Percentiles rank a stretch among this genome's conserved stretches.
These are phyloP conservation scores for Liasis olivaceus DNA, from an alignment of 2,797 vertebrate genomes.

Conservation along the genomic window DNA sequence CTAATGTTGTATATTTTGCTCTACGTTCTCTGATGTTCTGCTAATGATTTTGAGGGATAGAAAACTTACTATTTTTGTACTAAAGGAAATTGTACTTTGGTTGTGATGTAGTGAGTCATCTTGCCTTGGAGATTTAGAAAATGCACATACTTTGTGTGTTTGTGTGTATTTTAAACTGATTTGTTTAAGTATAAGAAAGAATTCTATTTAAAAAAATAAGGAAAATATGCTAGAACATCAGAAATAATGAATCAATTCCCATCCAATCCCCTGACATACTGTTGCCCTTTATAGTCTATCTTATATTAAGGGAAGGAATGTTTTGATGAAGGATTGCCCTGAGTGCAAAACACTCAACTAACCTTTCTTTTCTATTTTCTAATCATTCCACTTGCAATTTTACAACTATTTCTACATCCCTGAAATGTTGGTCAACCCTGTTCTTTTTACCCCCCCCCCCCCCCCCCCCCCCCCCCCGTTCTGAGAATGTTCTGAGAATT, in stretches of 20 bases:
- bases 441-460: neutral
- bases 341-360: neutral
- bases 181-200: neutral
- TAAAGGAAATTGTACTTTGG: neutral
- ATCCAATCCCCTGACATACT: neutral
- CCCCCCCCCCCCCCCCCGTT: neutral
- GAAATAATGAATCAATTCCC: neutral
- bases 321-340: neutral
- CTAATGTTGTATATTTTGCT: slow-evolving; percentile 57
- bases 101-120: neutral
- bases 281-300: neutral
- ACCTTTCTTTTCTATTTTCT: neutral
- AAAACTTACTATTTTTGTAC: neutral
- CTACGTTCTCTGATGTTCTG: slow-evolving; percentile 34
- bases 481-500: too few species aligned
- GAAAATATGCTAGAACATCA: neutral
- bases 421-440: neutral
- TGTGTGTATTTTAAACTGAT: neutral
- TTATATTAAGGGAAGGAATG: slow-evolving; percentile 32
- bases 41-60: neutral
- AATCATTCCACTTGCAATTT: neutral
- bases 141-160: neutral
- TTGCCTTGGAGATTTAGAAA: neutral
- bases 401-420: neutral
- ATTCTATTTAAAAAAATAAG: neutral